Conservation (phyloP, 1,140 invertebrate genomes). For the Brachionus koreanus region DNA sequence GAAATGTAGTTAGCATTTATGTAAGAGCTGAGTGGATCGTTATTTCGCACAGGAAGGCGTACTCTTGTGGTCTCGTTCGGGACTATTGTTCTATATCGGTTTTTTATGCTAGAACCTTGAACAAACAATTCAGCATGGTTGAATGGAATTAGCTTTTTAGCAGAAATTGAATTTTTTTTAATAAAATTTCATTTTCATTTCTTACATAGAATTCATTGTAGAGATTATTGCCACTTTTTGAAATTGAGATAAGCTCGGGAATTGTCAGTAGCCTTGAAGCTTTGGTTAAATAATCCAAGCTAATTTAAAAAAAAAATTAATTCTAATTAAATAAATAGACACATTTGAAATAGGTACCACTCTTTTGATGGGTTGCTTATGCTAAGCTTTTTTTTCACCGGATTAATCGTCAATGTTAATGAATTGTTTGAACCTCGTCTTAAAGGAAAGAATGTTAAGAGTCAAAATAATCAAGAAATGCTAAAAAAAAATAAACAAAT, state of each 20-base stretch:
- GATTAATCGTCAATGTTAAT: neutral
- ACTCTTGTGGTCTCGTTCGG: conserved; percentile 78
- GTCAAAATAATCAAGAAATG: neutral
- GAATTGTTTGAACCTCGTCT: conserved; percentile 44
- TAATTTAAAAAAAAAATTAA: neutral
- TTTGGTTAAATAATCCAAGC: conserved; percentile 27
- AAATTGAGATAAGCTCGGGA: neutral
- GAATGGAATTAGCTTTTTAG: conserved; percentile 70
- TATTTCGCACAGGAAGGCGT: conserved; percentile 60
- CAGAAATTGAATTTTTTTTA: conserved; percentile 35
- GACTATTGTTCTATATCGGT: conserved; percentile 80
- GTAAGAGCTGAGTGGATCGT: conserved; percentile 65
- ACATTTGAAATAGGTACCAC: neutral
- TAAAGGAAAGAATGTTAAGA: neutral
- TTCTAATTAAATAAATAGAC: too few species aligned
- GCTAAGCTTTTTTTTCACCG: conserved; percentile 27
- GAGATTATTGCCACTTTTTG: conserved; percentile 62
- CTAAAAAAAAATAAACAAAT: neutral
- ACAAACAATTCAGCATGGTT: conserved; percentile 82
- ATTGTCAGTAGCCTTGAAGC: conserved; percentile 4
- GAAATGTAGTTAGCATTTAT: conserved; percentile 84
- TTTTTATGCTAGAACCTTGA: conserved; percentile 80
- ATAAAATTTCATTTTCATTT: neutral
- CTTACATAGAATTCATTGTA: conserved; percentile 80
- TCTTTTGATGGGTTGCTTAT: conserved; percentile 23